These are phyloP conservation scores for Ostrea edulis DNA, from an alignment of 1,140 invertebrate species.

Conservation along the genomic window DNA sequence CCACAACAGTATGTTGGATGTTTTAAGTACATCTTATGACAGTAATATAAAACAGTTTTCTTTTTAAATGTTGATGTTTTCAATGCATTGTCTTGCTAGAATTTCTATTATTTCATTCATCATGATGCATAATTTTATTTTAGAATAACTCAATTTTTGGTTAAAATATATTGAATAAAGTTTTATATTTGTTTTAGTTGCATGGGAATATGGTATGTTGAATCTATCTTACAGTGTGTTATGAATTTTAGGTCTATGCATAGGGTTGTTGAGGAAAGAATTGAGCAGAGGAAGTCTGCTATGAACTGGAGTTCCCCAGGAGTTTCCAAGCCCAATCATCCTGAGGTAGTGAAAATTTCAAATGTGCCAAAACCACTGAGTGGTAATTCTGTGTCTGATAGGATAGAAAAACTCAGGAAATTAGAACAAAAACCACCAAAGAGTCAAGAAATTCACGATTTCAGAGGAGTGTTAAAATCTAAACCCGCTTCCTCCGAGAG, in stretches of 20 bases:
- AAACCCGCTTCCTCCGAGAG: constrained; percentile 1
- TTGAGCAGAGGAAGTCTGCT: background rate
- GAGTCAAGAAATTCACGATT: constrained; percentile 48
- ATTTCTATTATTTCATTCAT: background rate
- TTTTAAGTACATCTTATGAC: background rate
- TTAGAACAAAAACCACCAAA: constrained; percentile 40
- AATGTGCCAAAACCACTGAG: background rate
- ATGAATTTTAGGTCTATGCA: constrained; percentile 13
- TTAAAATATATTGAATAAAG: no score
- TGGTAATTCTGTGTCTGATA: constrained; percentile 5
- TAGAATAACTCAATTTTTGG: background rate
- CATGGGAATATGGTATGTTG: no score
- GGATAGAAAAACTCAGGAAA: constrained; percentile 12
- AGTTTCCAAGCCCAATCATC: background rate
- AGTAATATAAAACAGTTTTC: background rate
- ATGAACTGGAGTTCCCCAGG: background rate
- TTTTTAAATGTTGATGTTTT: no score
- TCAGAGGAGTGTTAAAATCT: constrained; percentile 53
- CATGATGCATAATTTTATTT: background rate
- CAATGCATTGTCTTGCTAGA: background rate
- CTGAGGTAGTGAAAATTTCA: background rate
- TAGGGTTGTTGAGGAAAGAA: background rate
- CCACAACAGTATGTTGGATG: background rate
- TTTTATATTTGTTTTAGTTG: no score
- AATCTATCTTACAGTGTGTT: background rate